A percentile compares a stretch with the other conserved stretches of the same genome.
Conservation (phyloP, 2,797 vertebrate species). For the Crenichthys baileyi region DNA sequence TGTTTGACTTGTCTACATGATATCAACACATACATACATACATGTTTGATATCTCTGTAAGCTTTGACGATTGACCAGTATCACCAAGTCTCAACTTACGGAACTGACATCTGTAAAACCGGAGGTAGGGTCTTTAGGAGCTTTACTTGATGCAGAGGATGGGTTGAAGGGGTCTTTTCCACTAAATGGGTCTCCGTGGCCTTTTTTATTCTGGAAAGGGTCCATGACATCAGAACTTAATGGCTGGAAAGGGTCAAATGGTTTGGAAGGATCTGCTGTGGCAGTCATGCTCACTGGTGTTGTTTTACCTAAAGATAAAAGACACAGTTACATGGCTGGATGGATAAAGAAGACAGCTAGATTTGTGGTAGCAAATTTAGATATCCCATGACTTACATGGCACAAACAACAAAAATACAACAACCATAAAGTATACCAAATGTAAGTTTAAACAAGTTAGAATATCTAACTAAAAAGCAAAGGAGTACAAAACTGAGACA, state of each 20-base stretch:
- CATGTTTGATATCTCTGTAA: conserved; percentile 1
- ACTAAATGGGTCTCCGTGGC: conserved; percentile 94
- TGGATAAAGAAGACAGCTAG: not conserved
- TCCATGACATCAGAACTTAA: conserved; percentile 88
- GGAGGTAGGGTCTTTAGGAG: conserved; percentile 87
- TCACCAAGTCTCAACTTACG: conserved; percentile 92
- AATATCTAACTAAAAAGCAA: not conserved
- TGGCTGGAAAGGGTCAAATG: conserved; percentile 94
- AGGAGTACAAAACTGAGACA: too few relatives aligned
- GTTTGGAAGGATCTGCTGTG: conserved; percentile 86
- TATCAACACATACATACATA: not conserved
- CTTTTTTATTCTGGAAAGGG: conserved; percentile 94
- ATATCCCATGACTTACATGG: not conserved
- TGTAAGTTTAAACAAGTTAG: not conserved
- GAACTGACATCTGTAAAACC: conserved; percentile 93
- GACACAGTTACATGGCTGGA: conserved; percentile 1
- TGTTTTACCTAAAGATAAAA: conserved; percentile 90
- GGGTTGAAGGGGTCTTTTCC: conserved; percentile 96
- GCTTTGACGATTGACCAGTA: conserved; percentile 62
- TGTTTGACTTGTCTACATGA: not conserved
- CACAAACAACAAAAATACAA: not conserved
- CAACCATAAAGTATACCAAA: not conserved
- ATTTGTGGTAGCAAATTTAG: not conserved
- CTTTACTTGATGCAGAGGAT: conserved; percentile 92
- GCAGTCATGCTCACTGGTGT: conserved; percentile 90